Base-by-base conservation (phyloP, 2,113 vertebrate genomes). In the Psephotus haematonotus region DNA sequence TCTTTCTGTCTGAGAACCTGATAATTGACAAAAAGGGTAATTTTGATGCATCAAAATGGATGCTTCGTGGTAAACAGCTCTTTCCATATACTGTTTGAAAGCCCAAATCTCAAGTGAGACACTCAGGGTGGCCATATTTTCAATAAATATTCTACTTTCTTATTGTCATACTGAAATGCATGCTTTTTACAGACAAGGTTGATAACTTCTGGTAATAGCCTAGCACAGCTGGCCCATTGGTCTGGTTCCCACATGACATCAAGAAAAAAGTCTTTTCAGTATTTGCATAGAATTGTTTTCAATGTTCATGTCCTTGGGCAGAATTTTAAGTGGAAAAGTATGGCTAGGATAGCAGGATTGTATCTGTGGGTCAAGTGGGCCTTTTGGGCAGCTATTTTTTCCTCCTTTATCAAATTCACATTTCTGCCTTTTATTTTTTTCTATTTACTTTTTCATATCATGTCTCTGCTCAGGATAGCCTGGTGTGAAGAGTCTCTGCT, bases 381-480 rank as follows among this genome's bases (percentile, higher is more conserved):
- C 0, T 31, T 95, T 80, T 52, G 27, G 39, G 7, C 7, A 52
- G 8, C 5, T 39, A 65, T 85, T 62, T 4, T 44, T 47, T 44
- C 10, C 5, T 15, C 10, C 0, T 0, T 5, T 44, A 63, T 20
- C 5, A 91, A 57, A 83, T 41, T 62, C 20, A 5, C 1, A 16
- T 49, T 77, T 81, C 13, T 96, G 17, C 2, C 6, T 20, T 43
- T 70, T 11, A 29, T 80, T 47, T 63, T 39, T 10, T 6, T 49
- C 59, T 33, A 17, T 60, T 81, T 50, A 50, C 10, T 82, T 53
- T 10, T 69, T 46, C 10, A 9, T 6, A 5, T 62, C 65, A 39
- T 71, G 68, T 82, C 39, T 35, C 15, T 55, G 13, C 18, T 84
- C 7, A 52, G 49, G 27, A 13, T 19, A 68, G 41, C 23, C 28